Percentiles rank a stretch among this genome's conserved stretches.
phyloP scores from a whole-genome alignment of 2,797 vertebrate species.

The Dermochelys coriacea region DNA sequence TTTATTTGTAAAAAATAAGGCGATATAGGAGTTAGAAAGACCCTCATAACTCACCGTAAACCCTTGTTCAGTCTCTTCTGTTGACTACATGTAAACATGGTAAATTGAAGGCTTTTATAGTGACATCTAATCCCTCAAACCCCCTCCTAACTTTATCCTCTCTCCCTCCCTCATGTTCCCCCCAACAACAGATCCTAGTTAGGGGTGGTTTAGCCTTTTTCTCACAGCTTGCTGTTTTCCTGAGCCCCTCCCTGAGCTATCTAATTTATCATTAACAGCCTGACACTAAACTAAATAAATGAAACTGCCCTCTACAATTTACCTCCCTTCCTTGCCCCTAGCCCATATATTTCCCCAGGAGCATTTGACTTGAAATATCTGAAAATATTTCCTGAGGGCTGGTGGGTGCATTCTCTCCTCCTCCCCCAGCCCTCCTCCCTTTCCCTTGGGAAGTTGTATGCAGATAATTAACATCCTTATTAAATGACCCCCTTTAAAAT shows the following conservation, averaged over 20 bases:
- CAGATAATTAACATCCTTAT: slow-evolving; percentile 34
- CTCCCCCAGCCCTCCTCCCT: neutral
- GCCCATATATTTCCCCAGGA: accelerated
- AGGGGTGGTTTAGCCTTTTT: neutral
- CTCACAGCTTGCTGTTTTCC: slow-evolving; percentile 28
- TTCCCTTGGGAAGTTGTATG: neutral
- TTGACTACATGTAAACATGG: slow-evolving; percentile 62
- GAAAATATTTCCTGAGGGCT: neutral
- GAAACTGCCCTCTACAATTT: neutral
- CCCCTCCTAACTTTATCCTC: neutral
- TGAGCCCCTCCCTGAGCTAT: slow-evolving; percentile 18
- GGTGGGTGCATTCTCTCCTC: no score
- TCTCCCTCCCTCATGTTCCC: neutral
- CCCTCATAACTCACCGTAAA: slow-evolving; percentile 48
- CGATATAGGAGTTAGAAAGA: slow-evolving; percentile 12
- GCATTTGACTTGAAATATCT: neutral
- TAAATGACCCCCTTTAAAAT: slow-evolving; percentile 13
- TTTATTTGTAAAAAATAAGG: no score
- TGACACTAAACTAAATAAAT: slow-evolving; percentile 67
- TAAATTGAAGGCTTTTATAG: slow-evolving; percentile 62
- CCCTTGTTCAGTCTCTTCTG: slow-evolving; percentile 45
- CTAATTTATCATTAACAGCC: slow-evolving; percentile 67
- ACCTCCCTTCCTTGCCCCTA: neutral
- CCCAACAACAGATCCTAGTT: neutral
- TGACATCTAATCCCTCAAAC: slow-evolving; percentile 52